Conservation (phyloP, 2,797 vertebrate genomes). For the Spinus olivaceus region DNA sequence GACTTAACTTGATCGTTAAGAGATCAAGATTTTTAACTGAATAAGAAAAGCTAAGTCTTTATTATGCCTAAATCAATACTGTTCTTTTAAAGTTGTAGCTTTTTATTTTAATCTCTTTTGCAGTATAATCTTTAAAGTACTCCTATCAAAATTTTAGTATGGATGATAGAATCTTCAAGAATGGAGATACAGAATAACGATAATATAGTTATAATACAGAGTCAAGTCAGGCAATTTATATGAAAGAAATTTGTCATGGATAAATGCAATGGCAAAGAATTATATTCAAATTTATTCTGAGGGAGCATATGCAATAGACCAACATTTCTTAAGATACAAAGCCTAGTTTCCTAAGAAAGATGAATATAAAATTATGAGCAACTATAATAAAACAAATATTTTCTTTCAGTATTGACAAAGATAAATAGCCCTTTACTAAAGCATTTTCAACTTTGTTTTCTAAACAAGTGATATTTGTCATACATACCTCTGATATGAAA, state of each 20-base stretch:
- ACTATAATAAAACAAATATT: not conserved
- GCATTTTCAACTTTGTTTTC: not conserved
- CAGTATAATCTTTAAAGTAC: not conserved
- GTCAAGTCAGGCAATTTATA: not conserved
- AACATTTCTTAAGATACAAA: not conserved
- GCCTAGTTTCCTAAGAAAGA: not conserved
- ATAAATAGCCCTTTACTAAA: not conserved
- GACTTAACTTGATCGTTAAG: conserved; percentile 30
- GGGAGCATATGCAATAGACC: not conserved
- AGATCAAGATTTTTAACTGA: conserved; percentile 30
- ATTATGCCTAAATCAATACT: not conserved
- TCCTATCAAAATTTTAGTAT: not conserved
- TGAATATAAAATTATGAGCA: not conserved
- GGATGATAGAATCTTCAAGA: not conserved
- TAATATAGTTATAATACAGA: not conserved
- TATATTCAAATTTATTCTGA: not conserved
- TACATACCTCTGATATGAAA: not conserved
- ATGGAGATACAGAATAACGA: not conserved
- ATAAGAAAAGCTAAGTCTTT: not conserved
- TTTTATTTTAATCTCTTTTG: not conserved
- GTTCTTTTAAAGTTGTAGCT: not conserved
- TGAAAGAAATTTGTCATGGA: not conserved
- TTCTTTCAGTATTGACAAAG: not conserved
- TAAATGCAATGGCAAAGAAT: not conserved
- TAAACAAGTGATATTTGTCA: not conserved